Percentiles rank a stretch among this genome's conserved stretches.
These are phyloP conservation scores for Leptosomus discolor DNA, from an alignment of 2,113 vertebrate genomes.

Conservation along the genomic window DNA sequence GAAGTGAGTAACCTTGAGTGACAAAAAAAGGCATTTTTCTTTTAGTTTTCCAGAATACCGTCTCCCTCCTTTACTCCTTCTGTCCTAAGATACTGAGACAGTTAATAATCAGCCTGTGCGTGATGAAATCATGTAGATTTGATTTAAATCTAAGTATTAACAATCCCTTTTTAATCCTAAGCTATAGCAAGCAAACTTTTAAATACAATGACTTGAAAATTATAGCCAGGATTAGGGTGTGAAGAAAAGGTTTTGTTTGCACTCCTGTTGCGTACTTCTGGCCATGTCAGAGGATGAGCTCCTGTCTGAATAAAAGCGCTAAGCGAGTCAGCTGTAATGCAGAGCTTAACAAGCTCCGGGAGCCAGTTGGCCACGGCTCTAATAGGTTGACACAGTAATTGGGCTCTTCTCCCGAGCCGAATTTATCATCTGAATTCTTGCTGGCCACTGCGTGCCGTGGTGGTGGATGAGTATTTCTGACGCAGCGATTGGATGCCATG, in stretches of 20 bases:
- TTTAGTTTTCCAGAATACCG: not conserved
- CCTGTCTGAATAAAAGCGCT: not conserved
- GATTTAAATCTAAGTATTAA: not conserved
- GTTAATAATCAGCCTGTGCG: not conserved
- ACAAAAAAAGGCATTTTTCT: not conserved
- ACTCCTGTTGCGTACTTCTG: not conserved
- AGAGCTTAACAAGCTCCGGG: not conserved
- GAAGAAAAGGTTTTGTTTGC: not conserved
- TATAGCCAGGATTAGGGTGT: not conserved
- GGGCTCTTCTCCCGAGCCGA: not conserved
- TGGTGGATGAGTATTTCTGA: not conserved
- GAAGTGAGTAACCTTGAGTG: constrained; percentile 22
- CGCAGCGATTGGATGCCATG: not conserved
- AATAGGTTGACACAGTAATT: not conserved
- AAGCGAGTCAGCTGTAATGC: not conserved
- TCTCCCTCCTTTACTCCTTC: not conserved
- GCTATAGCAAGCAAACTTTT: not conserved
- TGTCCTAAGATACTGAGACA: not conserved
- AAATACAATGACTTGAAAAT: not conserved
- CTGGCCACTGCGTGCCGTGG: not conserved
- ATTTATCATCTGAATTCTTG: constrained; percentile 21
- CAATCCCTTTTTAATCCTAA: not conserved
- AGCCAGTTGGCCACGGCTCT: not conserved
- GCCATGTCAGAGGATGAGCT: not conserved
- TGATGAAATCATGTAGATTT: not conserved